Percentiles rank a stretch among this genome's conserved stretches.
These are phyloP conservation scores for Pimpla rufipes DNA, from an alignment of 2,888 invertebrate species.

Conservation along the genomic window DNA sequence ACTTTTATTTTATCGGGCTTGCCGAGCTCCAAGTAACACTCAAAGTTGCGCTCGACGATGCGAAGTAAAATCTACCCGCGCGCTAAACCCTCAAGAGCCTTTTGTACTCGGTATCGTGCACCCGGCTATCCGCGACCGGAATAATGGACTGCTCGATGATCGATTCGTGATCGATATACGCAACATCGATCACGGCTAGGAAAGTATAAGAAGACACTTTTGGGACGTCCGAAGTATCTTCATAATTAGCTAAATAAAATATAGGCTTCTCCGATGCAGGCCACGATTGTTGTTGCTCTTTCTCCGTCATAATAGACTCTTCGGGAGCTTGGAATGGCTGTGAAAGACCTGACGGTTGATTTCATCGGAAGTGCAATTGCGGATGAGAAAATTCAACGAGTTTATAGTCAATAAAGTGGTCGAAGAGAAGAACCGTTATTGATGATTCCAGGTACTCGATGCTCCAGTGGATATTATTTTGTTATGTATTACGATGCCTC, in stretches of 20 bases:
- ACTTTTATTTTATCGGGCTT: slow-evolving; percentile 30
- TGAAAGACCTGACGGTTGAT: not conserved
- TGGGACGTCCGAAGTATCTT: not conserved
- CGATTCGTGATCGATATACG: not conserved
- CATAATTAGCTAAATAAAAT: not conserved
- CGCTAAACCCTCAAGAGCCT: slow-evolving; percentile 1
- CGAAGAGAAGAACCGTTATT: not conserved
- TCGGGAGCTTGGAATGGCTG: not conserved
- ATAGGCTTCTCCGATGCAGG: not conserved
- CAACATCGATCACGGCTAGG: not conserved
- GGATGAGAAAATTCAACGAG: not conserved
- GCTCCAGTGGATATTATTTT: not conserved
- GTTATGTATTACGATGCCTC: no score
- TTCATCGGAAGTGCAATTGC: not conserved
- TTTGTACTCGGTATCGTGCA: not conserved
- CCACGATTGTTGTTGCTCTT: not conserved
- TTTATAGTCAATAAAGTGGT: not conserved
- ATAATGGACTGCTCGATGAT: slow-evolving; percentile 10
- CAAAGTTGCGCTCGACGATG: slow-evolving; percentile 19
- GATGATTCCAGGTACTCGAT: not conserved
- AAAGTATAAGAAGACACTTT: not conserved
- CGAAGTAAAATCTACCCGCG: not conserved
- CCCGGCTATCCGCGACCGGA: not conserved
- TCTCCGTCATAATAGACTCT: not conserved
- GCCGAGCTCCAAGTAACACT: slow-evolving; percentile 18